These are phyloP conservation scores for Prunella himalayana DNA, from an alignment of 2,113 vertebrate genomes.

Conservation along the genomic window DNA sequence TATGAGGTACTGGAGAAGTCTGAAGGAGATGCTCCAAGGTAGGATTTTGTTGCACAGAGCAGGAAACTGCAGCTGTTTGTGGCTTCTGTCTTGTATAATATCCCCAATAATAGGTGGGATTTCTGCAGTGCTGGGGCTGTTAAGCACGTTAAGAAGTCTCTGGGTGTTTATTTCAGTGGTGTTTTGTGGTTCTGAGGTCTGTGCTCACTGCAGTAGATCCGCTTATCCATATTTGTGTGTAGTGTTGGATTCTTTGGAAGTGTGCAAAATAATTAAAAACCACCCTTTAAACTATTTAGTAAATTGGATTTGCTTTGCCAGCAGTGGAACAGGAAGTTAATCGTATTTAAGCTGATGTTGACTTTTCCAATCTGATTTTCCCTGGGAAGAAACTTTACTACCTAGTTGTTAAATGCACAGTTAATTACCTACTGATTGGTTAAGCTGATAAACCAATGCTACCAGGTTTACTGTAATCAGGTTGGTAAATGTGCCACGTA, in stretches of 20 bases:
- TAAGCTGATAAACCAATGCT: conserved; percentile 31
- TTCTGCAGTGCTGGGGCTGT: background rate
- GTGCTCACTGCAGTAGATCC: background rate
- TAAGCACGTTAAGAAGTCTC: background rate
- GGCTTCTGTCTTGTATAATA: background rate
- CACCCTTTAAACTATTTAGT: conserved; percentile 28
- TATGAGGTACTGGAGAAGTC: background rate
- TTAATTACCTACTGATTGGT: conserved; percentile 50
- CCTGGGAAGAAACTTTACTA: conserved; percentile 33
- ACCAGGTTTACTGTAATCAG: background rate
- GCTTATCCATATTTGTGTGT: background rate
- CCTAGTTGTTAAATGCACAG: conserved; percentile 1
- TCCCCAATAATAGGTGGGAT: fast-evolving
- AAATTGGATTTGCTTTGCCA: conserved; percentile 49
- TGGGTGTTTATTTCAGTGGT: background rate
- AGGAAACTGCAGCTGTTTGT: background rate
- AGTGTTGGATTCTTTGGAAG: background rate
- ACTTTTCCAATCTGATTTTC: conserved; percentile 61
- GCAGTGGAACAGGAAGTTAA: conserved; percentile 26
- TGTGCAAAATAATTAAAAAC: conserved; percentile 31
- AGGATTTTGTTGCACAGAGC: background rate
- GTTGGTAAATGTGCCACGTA: background rate
- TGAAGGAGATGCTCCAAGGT: background rate
- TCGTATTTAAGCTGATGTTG: conserved; percentile 48
- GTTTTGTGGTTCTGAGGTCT: background rate